Conservation (phyloP, 2,113 vertebrate species). For the Oxygymnocypris stewartii region DNA sequence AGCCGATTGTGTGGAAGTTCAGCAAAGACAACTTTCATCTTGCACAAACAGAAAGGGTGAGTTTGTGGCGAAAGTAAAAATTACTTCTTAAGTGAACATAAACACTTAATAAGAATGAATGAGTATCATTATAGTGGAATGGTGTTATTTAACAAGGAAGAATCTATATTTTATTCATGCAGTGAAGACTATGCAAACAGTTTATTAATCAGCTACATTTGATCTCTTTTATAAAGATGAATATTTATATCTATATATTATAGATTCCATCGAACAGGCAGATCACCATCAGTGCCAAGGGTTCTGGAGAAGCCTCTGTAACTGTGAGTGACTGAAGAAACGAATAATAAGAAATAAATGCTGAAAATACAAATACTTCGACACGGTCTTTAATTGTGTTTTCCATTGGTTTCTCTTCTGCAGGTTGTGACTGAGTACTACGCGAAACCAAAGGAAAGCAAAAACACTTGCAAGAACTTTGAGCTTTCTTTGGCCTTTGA, state of each 20-base stretch:
- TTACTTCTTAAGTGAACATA: background rate
- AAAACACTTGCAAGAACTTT: conserved; percentile 76
- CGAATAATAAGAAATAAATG: background rate
- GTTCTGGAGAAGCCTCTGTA: conserved; percentile 74
- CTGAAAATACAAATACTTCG: background rate
- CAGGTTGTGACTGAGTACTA: conserved; percentile 82
- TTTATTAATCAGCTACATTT: background rate
- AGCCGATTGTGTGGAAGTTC: conserved; percentile 55
- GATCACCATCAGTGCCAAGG: conserved; percentile 71
- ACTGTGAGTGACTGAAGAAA: conserved; percentile 62
- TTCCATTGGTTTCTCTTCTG: background rate
- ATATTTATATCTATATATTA: background rate
- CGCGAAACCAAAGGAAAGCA: conserved; percentile 64
- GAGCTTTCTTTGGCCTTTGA: conserved; percentile 69
- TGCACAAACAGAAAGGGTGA: conserved; percentile 76
- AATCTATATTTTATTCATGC: too few relatives aligned
- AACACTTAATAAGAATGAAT: background rate
- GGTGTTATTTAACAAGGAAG: too few relatives aligned
- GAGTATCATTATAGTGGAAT: background rate
- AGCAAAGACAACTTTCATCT: conserved; percentile 58
- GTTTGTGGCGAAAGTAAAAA: background rate
- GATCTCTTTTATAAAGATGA: background rate
- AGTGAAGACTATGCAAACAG: background rate
- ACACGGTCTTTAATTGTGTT: background rate
- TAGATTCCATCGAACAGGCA: conserved; percentile 52